Base-by-base conservation (phyloP, 2,113 vertebrate species). In the Jaculus jaculus region DNA sequence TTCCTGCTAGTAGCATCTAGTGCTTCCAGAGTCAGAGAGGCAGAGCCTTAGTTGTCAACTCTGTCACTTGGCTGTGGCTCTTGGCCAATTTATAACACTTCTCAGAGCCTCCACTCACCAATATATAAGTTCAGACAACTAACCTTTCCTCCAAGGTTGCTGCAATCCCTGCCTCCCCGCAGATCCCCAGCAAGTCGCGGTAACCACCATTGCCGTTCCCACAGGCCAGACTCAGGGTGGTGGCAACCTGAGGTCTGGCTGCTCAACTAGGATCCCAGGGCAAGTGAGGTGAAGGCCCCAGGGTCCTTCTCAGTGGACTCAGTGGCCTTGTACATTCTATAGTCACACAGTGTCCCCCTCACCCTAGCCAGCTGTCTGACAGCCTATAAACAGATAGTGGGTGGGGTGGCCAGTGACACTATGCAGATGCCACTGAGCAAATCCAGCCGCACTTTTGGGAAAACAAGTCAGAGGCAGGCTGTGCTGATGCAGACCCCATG, bases 331-430 rank as follows among this genome's bases (percentile, higher is more conserved):
- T 82, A 79, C 32, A n/a, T 61, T 87, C 88, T 73, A 54, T 32
- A 89, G 96, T 95, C 96, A 97, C 95, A 89, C 75, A 79, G 88
- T 90, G 95, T 96, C 92, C 95, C 95, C 95, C 83, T 63, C 9
- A 0, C 87, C n/a, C 39, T 54, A n/a, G 96, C 96, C 96, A 97
- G 94, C 93, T 93, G 66, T 91, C 94, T 94, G 94, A 96, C 89
- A 81, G 96, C 84, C 89, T 68, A 24, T 91, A 95, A 89, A 95
- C 96, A 97, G 95, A 96, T 65, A 94, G 75, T 28, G 87, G 96
- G 94, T 0, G 87, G 95, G 92, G 89, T 94, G 91, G 84, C 94
- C 91, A 1, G 89, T 95, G 96, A 96, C 71, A 95, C 8, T 79
- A 93, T 95, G 58, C 96, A 96, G 93, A 96, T 91, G 89, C 93